Evolutionary conservation across 2,113 vertebrate species (phyloP).

Genomic region (Passer montanus): DNA sequence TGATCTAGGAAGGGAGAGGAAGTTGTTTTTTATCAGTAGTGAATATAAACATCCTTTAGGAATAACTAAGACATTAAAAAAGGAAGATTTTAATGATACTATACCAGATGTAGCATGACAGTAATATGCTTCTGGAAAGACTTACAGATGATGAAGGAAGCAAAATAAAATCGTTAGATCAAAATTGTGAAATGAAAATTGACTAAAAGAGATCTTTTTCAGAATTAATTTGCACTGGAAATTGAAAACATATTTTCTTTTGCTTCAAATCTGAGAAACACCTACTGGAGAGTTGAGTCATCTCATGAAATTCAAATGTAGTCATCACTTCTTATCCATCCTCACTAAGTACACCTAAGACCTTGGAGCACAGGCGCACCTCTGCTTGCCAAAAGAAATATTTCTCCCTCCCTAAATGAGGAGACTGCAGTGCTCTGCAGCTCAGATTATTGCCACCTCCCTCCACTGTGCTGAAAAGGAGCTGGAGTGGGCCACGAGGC

Average conservation of each 20-base stretch:
- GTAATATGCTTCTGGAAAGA: background rate
- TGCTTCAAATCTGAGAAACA: background rate
- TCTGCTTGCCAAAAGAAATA: constrained; percentile 30
- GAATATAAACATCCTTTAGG: background rate
- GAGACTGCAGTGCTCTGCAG: background rate
- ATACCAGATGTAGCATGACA: background rate
- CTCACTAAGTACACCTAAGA: background rate
- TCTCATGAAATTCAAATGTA: constrained; percentile 51
- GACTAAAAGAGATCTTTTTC: background rate
- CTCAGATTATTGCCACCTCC: background rate
- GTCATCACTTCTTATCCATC: background rate
- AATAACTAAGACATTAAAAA: background rate
- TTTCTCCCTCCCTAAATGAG: background rate
- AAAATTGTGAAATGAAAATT: constrained; percentile 11
- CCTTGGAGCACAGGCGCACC: background rate
- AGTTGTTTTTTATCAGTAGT: background rate
- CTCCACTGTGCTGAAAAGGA: background rate
- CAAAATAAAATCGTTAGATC: background rate
- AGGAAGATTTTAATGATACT: background rate
- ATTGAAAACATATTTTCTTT: background rate
- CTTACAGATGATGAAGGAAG: background rate
- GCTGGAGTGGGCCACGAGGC: background rate
- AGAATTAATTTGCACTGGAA: constrained; percentile 14
- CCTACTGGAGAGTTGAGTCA: background rate
- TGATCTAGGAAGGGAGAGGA: background rate